Evolutionary conservation across 2,113 vertebrate species (phyloP).

Genomic region (Pavo muticus): DNA sequence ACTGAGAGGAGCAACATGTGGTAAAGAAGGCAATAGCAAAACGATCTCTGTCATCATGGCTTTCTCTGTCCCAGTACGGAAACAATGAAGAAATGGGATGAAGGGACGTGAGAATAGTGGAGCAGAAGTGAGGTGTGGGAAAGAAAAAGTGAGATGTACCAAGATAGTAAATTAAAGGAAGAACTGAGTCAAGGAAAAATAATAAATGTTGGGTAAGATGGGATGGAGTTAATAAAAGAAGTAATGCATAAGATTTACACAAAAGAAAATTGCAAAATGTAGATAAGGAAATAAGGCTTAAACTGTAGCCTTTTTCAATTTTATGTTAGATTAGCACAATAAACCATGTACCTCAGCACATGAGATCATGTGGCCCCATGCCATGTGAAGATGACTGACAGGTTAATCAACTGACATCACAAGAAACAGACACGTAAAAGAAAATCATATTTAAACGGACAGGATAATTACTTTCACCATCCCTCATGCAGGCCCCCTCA

Average conservation of each 20-base stretch:
- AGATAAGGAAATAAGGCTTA: neutral
- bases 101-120: neutral
- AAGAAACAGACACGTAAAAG: neutral
- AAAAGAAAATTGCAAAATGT: neutral
- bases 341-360: conserved; percentile 5
- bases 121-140: neutral
- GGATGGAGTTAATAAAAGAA: neutral
- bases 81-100: neutral
- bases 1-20: neutral
- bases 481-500: neutral
- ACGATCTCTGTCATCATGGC: neutral
- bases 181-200: neutral
- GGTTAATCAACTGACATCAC: conserved; percentile 47
- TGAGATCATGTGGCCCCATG: conserved; percentile 33
- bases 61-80: neutral
- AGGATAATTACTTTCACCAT: conserved; percentile 51
- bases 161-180: neutral
- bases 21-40: neutral
- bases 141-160: neutral
- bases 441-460: conserved; percentile 35
- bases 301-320: neutral
- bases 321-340: neutral
- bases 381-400: conserved; percentile 24
- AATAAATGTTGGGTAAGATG: neutral
- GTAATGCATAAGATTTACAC: neutral